phyloP scores from a whole-genome alignment of 1,140 invertebrate genomes.

The Drosophila lacertosa region DNA sequence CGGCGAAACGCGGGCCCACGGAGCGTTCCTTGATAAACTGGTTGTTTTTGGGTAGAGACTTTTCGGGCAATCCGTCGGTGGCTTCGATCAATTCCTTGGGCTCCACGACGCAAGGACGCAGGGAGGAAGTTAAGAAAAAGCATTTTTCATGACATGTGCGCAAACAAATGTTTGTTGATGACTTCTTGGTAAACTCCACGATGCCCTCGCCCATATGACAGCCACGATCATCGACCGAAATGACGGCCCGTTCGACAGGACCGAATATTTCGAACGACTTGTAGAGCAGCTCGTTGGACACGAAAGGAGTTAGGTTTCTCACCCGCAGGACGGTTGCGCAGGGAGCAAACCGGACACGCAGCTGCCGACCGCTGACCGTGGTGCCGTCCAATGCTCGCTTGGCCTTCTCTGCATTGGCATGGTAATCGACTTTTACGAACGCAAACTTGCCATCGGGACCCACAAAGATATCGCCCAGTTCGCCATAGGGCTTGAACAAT shows the following conservation, averaged over 20 bases:
- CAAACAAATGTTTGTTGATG: constrained; percentile 93
- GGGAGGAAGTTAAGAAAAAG: constrained; percentile 95
- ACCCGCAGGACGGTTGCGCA: constrained; percentile 96
- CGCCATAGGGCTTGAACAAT: constrained; percentile 93
- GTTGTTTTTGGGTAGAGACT: constrained; percentile 92
- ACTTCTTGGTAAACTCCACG: constrained; percentile 97
- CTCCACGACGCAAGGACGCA: constrained; percentile 95
- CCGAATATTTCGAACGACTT: constrained; percentile 97
- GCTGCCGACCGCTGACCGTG: constrained; percentile 91
- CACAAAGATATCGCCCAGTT: constrained; percentile 95
- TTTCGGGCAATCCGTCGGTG: constrained; percentile 96
- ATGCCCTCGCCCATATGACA: constrained; percentile 97
- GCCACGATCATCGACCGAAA: constrained; percentile 97
- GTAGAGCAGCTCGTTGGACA: constrained; percentile 98
- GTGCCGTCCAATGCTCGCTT: constrained; percentile 96
- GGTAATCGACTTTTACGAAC: constrained; percentile 97
- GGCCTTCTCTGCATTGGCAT: constrained; percentile 97
- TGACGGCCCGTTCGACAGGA: constrained; percentile 96
- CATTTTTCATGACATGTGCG: constrained; percentile 95
- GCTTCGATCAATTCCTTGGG: constrained; percentile 94
- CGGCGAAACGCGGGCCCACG: constrained; percentile 95
- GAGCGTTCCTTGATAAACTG: constrained; percentile 92
- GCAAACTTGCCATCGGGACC: constrained; percentile 98
- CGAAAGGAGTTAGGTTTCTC: constrained; percentile 95
- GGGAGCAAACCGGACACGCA: constrained; percentile 97